Evolutionary conservation across 2,888 invertebrate species (phyloP).

Genomic region (Myopa testacea): DNA sequence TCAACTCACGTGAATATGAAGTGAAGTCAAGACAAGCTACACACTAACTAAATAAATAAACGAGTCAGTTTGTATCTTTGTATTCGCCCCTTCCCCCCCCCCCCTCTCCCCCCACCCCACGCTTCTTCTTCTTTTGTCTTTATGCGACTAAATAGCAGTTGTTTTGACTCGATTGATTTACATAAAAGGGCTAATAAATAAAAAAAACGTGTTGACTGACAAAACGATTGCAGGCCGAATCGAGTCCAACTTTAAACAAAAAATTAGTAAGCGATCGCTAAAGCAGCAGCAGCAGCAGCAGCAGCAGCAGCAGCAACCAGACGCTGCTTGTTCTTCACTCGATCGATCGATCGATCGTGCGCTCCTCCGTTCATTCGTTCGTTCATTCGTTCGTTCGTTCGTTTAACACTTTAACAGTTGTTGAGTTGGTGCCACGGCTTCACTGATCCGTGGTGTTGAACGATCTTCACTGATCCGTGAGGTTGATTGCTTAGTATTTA

Average conservation of each 20-base stretch:
- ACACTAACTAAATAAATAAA: not conserved
- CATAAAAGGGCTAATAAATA: too few species aligned
- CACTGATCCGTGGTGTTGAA: not conserved
- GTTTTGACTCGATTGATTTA: too few species aligned
- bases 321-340: not conserved
- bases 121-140: too few species aligned
- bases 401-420: too few species aligned
- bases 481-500: not conserved
- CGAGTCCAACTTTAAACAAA: slow-evolving; percentile 4
- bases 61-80: too few species aligned
- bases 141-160: too few species aligned
- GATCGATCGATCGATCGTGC: too few species aligned
- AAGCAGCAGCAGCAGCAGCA: not conserved
- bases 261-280: not conserved
- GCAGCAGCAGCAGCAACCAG: not conserved
- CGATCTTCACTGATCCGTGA: slow-evolving; percentile 2
- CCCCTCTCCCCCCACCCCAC: too few species aligned
- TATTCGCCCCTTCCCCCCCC: too few species aligned
- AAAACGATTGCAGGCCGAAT: not conserved
- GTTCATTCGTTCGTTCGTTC: too few species aligned
- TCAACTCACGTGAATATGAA: not conserved
- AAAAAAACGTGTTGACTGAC: too few species aligned
- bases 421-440: not conserved
- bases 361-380: too few species aligned
- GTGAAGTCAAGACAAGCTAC: not conserved